These are phyloP conservation scores for silkworm (Bombyx mori) DNA, from an alignment of 1,140 invertebrate genomes.

Conservation along the genomic window ASM3026992v2 NC_085115.1:6288001-6288500, in stretches of 20 bases:
- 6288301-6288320: constrained; percentile 45
- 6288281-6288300: constrained; percentile 44
- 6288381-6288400: background rate
- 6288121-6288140: constrained; percentile 69
- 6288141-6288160: constrained; percentile 48
- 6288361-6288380: no score
- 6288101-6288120: constrained; percentile 66
- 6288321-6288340: constrained; percentile 16
- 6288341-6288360: no score
- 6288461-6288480: no score
- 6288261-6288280: constrained; percentile 52
- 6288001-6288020: constrained; percentile 67
- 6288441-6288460: background rate
- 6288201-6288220: constrained; percentile 66
- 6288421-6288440: background rate
- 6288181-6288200: constrained; percentile 58
- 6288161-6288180: constrained; percentile 60
- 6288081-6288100: constrained; percentile 48
- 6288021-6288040: constrained; percentile 47
- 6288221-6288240: constrained; percentile 54
- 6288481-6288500: constrained; percentile 80
- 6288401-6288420: background rate
- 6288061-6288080: constrained; percentile 54
- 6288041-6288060: constrained; percentile 67
- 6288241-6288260: constrained; percentile 26